phyloP scores from a whole-genome alignment of 2,113 vertebrate genomes.

The Rhizomys pruinosus region DNA sequence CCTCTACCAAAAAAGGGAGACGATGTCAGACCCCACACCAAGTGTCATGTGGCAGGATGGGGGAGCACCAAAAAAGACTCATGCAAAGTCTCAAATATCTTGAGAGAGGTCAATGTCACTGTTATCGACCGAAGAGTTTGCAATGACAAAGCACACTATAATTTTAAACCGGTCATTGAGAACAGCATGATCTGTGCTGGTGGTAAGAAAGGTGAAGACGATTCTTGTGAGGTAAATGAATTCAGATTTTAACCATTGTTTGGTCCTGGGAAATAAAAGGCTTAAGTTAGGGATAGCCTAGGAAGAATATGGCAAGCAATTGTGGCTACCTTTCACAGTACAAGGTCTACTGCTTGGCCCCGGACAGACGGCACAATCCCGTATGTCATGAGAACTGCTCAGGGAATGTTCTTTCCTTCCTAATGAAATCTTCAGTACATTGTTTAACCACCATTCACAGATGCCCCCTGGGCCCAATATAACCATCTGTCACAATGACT shows the following conservation, averaged over 20 bases:
- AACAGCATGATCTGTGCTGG: slow-evolving; percentile 83
- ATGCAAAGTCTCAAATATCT: rapidly evolving
- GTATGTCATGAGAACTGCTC: background rate
- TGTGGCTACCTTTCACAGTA: background rate
- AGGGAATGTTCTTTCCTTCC: background rate
- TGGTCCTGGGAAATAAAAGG: background rate
- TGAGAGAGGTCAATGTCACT: slow-evolving; percentile 83
- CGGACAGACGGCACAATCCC: background rate
- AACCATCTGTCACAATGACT: background rate
- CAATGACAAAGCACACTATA: slow-evolving; percentile 64
- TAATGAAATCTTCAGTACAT: background rate
- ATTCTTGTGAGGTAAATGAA: slow-evolving; percentile 78
- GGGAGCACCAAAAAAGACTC: rapidly evolving
- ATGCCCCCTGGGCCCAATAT: background rate
- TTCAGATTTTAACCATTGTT: background rate
- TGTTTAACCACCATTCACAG: background rate
- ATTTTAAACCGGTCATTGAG: slow-evolving; percentile 29
- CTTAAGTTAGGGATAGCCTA: background rate
- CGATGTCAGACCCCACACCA: slow-evolving; percentile 71
- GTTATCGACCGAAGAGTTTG: slow-evolving; percentile 73
- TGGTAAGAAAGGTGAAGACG: slow-evolving; percentile 27
- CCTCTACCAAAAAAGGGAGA: slow-evolving; percentile 50
- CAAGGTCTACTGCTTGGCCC: background rate
- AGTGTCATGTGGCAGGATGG: slow-evolving; percentile 83
- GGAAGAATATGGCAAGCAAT: background rate